Percentiles rank a stretch among this genome's conserved stretches.
Conservation (phyloP, 1,140 invertebrate genomes). For the Adelges cooleyi region DNA sequence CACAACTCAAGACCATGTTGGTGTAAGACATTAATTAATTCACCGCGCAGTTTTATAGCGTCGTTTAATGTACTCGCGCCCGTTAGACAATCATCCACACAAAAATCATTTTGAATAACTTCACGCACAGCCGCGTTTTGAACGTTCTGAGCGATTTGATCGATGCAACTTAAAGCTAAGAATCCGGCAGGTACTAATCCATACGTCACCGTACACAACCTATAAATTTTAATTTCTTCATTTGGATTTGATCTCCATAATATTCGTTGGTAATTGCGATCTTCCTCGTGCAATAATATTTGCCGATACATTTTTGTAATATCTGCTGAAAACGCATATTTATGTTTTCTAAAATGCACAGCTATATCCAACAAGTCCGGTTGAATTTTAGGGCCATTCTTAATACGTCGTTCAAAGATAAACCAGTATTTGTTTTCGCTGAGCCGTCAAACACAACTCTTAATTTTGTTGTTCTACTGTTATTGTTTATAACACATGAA, state of each 20-base stretch:
- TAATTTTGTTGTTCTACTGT: too few relatives aligned
- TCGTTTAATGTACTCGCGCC: background rate
- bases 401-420: too few relatives aligned
- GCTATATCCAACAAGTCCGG: too few relatives aligned
- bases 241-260: slow-evolving; percentile 33
- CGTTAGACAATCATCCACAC: slow-evolving; percentile 39
- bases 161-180: slow-evolving; percentile 35
- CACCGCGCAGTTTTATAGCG: background rate
- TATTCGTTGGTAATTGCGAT: slow-evolving; percentile 34
- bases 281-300: slow-evolving; percentile 24
- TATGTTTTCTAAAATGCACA: too few relatives aligned
- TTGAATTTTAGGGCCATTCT: too few relatives aligned
- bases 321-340: too few relatives aligned
- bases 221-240: slow-evolving; percentile 33
- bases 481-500: too few relatives aligned
- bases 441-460: too few relatives aligned
- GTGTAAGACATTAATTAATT: background rate
- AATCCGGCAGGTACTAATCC: slow-evolving; percentile 36
- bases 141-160: slow-evolving; percentile 34
- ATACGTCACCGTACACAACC: slow-evolving; percentile 38
- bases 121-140: slow-evolving; percentile 33
- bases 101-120: slow-evolving; percentile 37
- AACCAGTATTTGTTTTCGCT: too few relatives aligned
- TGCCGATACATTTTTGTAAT: too few relatives aligned
- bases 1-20: slow-evolving; percentile 4